Conservation (phyloP, 2,888 invertebrate species). For the Conistra vaccinii region DNA sequence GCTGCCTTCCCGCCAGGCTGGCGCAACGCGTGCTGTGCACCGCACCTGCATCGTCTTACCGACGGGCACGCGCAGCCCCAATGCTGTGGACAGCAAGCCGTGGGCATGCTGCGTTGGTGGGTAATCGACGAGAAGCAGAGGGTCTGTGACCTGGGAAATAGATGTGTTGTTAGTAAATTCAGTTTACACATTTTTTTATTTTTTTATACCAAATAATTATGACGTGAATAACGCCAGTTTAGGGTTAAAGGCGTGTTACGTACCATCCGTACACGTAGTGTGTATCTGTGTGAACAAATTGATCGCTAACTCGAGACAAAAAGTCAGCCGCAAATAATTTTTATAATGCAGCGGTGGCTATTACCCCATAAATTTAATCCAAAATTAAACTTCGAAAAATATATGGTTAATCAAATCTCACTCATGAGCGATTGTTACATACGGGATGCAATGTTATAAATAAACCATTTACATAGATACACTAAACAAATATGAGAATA, state of each 20-base stretch:
- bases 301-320: too few relatives aligned
- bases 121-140: slow-evolving; percentile 83
- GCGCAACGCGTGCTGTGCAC: slow-evolving; percentile 86
- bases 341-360: too few relatives aligned
- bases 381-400: too few relatives aligned
- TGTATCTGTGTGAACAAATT: too few relatives aligned
- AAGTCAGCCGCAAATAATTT: too few relatives aligned
- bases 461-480: background rate
- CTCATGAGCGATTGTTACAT: background rate
- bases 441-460: too few relatives aligned
- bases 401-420: too few relatives aligned
- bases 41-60: slow-evolving; percentile 86
- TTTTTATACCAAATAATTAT: too few relatives aligned
- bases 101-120: slow-evolving; percentile 85
- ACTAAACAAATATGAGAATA: background rate
- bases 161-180: background rate
- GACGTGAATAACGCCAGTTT: too few relatives aligned
- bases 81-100: slow-evolving; percentile 83
- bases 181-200: background rate
- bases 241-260: too few relatives aligned
- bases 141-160: slow-evolving; percentile 81
- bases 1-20: slow-evolving; percentile 87
- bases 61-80: slow-evolving; percentile 85
- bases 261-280: too few relatives aligned
- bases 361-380: too few relatives aligned